Percentiles rank a stretch among this genome's conserved stretches.
These are phyloP conservation scores for Agrochola litura DNA, from an alignment of 2,888 invertebrate genomes.

Conservation along the genomic window DNA sequence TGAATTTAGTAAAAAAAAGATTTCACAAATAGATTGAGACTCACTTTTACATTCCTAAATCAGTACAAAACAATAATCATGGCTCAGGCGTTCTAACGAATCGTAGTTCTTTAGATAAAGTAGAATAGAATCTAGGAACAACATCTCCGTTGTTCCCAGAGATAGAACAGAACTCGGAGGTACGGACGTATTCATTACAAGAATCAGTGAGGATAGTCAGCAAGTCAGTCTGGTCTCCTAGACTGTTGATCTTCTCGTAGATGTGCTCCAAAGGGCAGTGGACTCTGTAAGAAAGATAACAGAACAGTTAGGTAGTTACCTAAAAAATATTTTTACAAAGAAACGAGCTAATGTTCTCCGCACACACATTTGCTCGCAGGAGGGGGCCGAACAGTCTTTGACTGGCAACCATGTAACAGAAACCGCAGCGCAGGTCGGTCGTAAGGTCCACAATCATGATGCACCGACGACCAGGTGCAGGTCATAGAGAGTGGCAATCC, in stretches of 20 bases:
- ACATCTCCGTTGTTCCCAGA: neutral
- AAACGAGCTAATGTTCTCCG: neutral
- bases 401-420: neutral
- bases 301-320: neutral
- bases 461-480: neutral
- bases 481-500: neutral
- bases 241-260: constrained; percentile 33
- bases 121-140: constrained; percentile 31
- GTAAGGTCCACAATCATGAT: neutral
- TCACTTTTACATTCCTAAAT: neutral
- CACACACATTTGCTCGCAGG: no score
- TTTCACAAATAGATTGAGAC: constrained; percentile 23
- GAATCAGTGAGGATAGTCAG: constrained; percentile 41
- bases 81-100: constrained; percentile 18
- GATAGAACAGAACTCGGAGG: neutral
- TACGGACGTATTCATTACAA: constrained; percentile 34
- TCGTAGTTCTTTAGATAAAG: constrained; percentile 54
- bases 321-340: neutral
- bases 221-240: constrained; percentile 49
- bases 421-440: neutral
- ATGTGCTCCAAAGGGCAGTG: constrained; percentile 37
- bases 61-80: constrained; percentile 7
- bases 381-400: neutral
- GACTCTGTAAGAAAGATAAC: constrained; percentile 21
- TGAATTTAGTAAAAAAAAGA: neutral